Evolutionary conservation across 2,888 invertebrate genomes (phyloP).

Genomic region (Macrophya alboannulata): DNA sequence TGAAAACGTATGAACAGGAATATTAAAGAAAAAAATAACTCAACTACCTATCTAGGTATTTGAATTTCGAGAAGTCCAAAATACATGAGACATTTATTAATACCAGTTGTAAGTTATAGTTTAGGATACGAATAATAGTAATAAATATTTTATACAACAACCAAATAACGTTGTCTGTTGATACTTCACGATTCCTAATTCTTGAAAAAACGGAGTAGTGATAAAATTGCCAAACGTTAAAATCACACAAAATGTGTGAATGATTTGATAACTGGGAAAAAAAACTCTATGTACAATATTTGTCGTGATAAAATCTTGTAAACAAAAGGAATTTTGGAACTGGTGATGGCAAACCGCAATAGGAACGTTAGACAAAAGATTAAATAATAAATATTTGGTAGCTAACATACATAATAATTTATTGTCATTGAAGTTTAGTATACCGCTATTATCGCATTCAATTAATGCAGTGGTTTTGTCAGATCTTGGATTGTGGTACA

Average conservation of each 20-base stretch:
- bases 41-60: no score
- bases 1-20: conserved; percentile 1
- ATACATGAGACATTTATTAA: conserved; percentile 28
- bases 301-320: neutral
- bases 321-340: neutral
- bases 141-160: conserved; percentile 56
- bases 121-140: conserved; percentile 42
- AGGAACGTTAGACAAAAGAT: neutral
- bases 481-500: conserved; percentile 31
- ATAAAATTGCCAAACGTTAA: neutral
- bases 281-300: neutral
- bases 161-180: conserved; percentile 35
- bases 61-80: conserved; percentile 2
- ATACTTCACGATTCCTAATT: conserved; percentile 18
- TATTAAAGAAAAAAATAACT: neutral
- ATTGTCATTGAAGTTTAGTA: conserved; percentile 41
- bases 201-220: neutral
- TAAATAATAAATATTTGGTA: neutral
- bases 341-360: neutral
- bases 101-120: conserved; percentile 41
- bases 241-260: neutral
- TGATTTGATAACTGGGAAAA: neutral
- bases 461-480: conserved; percentile 33
- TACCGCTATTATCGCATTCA: conserved; percentile 17
- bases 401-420: conserved; percentile 38